phyloP scores from a whole-genome alignment of 2,888 invertebrate genomes.

The Pseudanteris insignis region DNA sequence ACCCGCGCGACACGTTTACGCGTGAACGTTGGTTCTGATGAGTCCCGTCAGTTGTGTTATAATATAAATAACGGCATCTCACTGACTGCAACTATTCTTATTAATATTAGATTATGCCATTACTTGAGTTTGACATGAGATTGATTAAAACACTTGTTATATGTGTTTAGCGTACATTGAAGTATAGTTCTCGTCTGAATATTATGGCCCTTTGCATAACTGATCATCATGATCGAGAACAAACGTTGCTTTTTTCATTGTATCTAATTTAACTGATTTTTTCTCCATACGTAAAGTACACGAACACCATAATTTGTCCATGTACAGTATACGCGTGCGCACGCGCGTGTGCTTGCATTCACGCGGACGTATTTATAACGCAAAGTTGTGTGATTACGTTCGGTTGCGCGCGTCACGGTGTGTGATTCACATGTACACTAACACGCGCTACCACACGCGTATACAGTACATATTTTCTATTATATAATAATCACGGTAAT shows the following conservation, averaged over 20 bases:
- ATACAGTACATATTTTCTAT: conserved; percentile 54
- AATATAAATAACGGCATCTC: conserved; percentile 18
- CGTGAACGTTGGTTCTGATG: no score
- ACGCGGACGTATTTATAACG: no score
- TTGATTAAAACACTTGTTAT: conserved; percentile 54
- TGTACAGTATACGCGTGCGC: conserved; percentile 15
- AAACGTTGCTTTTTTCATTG: conserved; percentile 37
- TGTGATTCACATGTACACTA: no score
- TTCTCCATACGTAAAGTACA: conserved; percentile 47
- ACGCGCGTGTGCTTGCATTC: background rate
- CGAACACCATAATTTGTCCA: conserved; percentile 32
- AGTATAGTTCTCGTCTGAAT: conserved; percentile 24
- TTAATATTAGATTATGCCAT: conserved; percentile 55
- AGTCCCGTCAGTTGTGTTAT: conserved; percentile 7
- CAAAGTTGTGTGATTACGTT: no score
- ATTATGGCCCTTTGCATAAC: conserved; percentile 32
- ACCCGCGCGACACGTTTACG: no score
- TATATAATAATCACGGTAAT: conserved; percentile 65
- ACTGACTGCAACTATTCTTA: conserved; percentile 55
- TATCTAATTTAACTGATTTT: conserved; percentile 44
- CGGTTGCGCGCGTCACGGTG: no score
- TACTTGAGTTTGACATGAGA: conserved; percentile 50
- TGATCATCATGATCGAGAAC: conserved; percentile 21
- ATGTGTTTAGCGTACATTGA: conserved; percentile 45
- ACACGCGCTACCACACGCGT: no score